Evolutionary conservation across 2,113 vertebrate species (phyloP).

Genomic region (Chloropsis cyanopogon): DNA sequence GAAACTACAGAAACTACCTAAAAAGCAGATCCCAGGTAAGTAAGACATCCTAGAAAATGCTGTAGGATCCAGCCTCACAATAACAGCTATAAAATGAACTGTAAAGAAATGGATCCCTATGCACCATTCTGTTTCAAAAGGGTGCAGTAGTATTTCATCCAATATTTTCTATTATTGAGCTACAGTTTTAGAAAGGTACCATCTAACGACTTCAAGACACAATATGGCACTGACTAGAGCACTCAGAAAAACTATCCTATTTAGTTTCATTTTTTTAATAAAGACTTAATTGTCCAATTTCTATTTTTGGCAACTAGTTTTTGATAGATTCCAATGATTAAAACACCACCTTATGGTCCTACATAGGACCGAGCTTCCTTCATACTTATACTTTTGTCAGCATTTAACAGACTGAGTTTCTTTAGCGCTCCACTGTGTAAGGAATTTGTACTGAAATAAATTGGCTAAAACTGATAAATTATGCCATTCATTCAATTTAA

Average conservation of each 20-base stretch:
- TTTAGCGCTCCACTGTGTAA: not conserved
- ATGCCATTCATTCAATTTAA: not conserved
- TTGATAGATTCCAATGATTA: not conserved
- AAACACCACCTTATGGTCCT: not conserved
- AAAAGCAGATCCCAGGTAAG: not conserved
- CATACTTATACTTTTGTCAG: not conserved
- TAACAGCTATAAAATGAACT: not conserved
- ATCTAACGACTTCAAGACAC: not conserved
- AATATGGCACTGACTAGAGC: accelerated
- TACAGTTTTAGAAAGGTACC: not conserved
- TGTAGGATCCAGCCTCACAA: not conserved
- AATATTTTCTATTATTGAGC: not conserved
- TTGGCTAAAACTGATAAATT: not conserved
- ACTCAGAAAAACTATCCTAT: not conserved
- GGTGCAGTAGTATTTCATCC: not conserved
- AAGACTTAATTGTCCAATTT: not conserved
- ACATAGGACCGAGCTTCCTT: not conserved
- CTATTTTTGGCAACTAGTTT: not conserved
- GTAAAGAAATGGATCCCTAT: not conserved
- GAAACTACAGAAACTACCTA: not conserved
- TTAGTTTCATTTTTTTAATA: not conserved
- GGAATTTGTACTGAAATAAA: not conserved
- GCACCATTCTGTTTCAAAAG: not conserved
- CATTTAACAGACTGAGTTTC: not conserved
- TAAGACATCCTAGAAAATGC: not conserved